Percentiles rank a stretch among this genome's conserved stretches.
These are phyloP conservation scores for Eupithecia subumbrata DNA, from an alignment of 2,888 invertebrate genomes.

Conservation along the genomic window DNA sequence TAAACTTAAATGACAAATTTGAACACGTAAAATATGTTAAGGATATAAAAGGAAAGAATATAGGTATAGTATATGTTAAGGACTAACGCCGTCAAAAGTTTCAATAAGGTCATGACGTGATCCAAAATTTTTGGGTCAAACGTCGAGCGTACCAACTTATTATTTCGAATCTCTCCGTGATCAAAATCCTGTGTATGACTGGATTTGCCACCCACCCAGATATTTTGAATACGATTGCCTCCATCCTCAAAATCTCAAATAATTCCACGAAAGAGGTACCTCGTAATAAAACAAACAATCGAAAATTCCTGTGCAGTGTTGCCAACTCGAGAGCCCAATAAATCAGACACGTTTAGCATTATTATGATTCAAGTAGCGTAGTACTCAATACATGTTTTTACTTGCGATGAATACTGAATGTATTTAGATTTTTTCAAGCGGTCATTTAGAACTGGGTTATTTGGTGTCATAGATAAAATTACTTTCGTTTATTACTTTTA, in stretches of 20 bases:
- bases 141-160: neutral
- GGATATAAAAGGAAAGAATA: no score
- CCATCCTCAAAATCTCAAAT: conserved; percentile 43
- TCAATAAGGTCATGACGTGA: neutral
- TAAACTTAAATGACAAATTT: no score
- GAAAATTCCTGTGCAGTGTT: conserved; percentile 46
- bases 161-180: neutral
- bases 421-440: conserved; percentile 20
- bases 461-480: conserved; percentile 6
- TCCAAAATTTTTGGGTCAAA: neutral
- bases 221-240: conserved; percentile 38
- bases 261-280: conserved; percentile 46
- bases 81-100: neutral
- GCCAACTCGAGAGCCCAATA: conserved; percentile 52
- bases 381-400: conserved; percentile 36
- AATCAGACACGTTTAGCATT: conserved; percentile 50
- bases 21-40: no score
- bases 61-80: no score
- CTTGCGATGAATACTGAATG: conserved; percentile 34
- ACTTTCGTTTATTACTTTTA: conserved; percentile 10
- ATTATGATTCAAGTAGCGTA: conserved; percentile 46
- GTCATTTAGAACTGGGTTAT: conserved; percentile 27
- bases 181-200: neutral
- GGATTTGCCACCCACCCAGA: neutral
- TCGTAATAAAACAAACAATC: conserved; percentile 46